A percentile compares a stretch with the other conserved stretches of the same genome.
phyloP scores from a whole-genome alignment of 2,888 invertebrate species.

The Macrosiphum euphorbiae region DNA sequence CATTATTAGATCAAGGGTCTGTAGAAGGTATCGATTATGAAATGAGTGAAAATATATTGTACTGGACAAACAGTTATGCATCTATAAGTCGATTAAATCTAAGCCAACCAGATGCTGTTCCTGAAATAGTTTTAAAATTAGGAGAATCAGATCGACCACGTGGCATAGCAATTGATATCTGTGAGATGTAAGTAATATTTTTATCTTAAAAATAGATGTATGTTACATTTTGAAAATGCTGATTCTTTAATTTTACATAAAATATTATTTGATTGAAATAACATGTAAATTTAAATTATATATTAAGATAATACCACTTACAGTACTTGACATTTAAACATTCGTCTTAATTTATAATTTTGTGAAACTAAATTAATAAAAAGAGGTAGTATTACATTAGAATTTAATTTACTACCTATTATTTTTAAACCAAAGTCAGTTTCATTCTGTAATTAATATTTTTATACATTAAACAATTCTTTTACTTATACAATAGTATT shows the following conservation, averaged over 20 bases:
- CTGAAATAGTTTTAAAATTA: conserved; percentile 77
- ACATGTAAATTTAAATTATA: background rate
- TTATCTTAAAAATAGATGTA: background rate
- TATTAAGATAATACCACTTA: background rate
- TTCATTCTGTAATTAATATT: background rate
- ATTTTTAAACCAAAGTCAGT: background rate
- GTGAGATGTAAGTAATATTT: conserved; percentile 73
- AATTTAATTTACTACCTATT: background rate
- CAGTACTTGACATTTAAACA: background rate
- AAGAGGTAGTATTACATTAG: background rate
- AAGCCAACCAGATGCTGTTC: conserved; percentile 70
- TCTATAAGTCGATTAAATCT: conserved; percentile 77
- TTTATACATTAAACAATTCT: background rate
- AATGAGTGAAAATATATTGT: conserved; percentile 78
- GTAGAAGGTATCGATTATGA: conserved; percentile 91
- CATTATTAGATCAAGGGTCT: conserved; percentile 79
- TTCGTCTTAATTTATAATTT: background rate
- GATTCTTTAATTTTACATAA: background rate
- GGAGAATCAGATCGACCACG: conserved; percentile 82
- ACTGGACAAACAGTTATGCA: conserved; percentile 88
- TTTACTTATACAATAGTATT: background rate
- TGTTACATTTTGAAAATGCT: background rate
- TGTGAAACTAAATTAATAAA: background rate
- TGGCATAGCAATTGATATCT: conserved; percentile 88
- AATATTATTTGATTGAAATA: background rate